A percentile compares a stretch with the other conserved stretches of the same genome.
phyloP scores from a whole-genome alignment of 1,140 invertebrate species.

The Dermatophagoides farinae region DNA sequence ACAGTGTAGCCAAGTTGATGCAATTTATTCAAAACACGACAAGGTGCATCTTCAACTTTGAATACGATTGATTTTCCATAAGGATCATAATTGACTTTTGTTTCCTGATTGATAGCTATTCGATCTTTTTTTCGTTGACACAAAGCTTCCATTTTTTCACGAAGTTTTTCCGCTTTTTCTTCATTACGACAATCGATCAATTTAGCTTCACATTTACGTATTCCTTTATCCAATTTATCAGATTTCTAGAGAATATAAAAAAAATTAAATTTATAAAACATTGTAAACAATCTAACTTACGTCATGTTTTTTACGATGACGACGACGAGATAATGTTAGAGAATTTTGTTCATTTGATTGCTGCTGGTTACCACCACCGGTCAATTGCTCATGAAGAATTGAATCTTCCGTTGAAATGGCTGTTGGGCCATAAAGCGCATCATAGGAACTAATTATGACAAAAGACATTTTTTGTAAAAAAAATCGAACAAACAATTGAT shows the following conservation, averaged over 20 bases:
- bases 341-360: not conserved
- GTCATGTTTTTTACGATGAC: not conserved
- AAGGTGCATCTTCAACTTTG: conserved; percentile 10
- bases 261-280: not conserved
- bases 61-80: conserved; percentile 5
- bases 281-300: not conserved
- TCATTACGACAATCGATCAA: not conserved
- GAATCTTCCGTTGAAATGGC: conserved; percentile 9
- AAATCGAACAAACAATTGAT: not conserved
- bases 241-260: not conserved
- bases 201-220: conserved; percentile 7
- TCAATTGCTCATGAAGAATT: conserved; percentile 5
- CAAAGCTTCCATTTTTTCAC: conserved; percentile 8
- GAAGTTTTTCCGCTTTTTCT: conserved; percentile 6
- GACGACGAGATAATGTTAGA: conserved; percentile 1
- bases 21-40: conserved; percentile 7
- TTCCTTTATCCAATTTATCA: conserved; percentile 7
- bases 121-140: conserved; percentile 5
- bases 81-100: conserved; percentile 10
- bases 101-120: conserved; percentile 2
- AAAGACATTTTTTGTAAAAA: conserved; percentile 9
- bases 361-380: not conserved
- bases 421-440: conserved; percentile 7
- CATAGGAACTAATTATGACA: not conserved
- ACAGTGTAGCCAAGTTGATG: not conserved